These are phyloP conservation scores for Rhadinocentrus ornatus DNA, from an alignment of 2,797 vertebrate species.

Conservation along the genomic window DNA sequence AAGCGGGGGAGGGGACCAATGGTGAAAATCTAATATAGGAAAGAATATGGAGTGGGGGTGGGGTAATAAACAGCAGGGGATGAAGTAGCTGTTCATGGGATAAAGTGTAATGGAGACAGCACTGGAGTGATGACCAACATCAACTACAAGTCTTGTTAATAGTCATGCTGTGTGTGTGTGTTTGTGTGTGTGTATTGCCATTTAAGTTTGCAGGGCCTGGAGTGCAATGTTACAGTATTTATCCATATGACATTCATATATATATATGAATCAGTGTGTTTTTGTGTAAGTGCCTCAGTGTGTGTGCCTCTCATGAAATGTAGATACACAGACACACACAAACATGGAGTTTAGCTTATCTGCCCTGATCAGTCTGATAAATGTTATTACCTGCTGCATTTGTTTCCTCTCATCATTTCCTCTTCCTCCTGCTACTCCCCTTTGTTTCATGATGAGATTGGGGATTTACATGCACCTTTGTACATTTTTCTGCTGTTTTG, in stretches of 20 bases:
- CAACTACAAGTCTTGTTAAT: constrained; percentile 42
- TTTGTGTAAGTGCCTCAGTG: constrained; percentile 3
- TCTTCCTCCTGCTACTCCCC: constrained; percentile 24
- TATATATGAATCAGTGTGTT: constrained; percentile 28
- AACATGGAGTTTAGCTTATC: constrained; percentile 27
- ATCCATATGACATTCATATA: constrained; percentile 26
- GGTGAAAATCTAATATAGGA: constrained; percentile 24
- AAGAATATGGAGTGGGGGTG: neutral
- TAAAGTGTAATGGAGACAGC: constrained; percentile 36
- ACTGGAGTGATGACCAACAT: constrained; percentile 45
- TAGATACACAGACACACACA: constrained; percentile 13
- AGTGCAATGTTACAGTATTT: constrained; percentile 45
- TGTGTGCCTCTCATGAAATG: constrained; percentile 9
- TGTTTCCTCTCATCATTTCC: constrained; percentile 48
- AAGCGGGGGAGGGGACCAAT: constrained; percentile 8
- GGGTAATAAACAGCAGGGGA: constrained; percentile 18
- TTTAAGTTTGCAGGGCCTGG: constrained; percentile 22
- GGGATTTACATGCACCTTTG: constrained; percentile 16
- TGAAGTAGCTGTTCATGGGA: constrained; percentile 37
- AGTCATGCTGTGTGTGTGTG: constrained; percentile 22
- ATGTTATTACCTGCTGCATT: constrained; percentile 56
- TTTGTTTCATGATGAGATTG: constrained; percentile 28
- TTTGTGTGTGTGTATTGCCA: constrained; percentile 20
- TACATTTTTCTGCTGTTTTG: constrained; percentile 3
- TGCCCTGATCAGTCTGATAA: constrained; percentile 57